phyloP scores from a whole-genome alignment of 2,888 invertebrate species.

The Dasypolia templi region DNA sequence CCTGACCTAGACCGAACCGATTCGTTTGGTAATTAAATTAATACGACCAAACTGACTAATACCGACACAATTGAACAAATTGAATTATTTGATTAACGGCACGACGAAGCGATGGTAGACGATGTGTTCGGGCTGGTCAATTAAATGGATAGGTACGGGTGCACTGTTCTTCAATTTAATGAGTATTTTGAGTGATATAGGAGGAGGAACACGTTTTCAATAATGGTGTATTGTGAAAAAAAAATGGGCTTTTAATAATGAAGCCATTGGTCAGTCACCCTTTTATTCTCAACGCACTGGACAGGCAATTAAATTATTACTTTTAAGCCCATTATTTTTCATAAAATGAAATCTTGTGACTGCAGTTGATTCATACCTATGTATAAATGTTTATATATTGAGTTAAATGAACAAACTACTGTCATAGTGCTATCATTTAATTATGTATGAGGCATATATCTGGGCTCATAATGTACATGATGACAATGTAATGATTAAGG shows the following conservation, averaged over 20 bases:
- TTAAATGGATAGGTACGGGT: conserved; percentile 46
- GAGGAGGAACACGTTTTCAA: conserved; percentile 15
- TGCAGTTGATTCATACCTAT: not conserved
- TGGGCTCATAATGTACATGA: not conserved
- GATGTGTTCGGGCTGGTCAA: conserved; percentile 2
- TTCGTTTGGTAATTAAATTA: conserved; percentile 52
- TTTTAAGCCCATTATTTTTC: not conserved
- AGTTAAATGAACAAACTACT: not conserved
- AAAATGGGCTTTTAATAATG: not conserved
- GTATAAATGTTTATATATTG: not conserved
- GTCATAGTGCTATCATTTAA: not conserved
- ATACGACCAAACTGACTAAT: conserved; percentile 40
- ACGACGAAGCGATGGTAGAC: conserved; percentile 23
- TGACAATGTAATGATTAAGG: not conserved
- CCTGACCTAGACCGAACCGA: conserved; percentile 52
- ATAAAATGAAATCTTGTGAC: not conserved
- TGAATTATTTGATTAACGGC: conserved; percentile 41
- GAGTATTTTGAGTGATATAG: conserved; percentile 6
- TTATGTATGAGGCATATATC: not conserved
- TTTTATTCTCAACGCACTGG: not conserved
- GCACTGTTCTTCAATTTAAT: conserved; percentile 33
- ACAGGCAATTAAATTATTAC: not conserved
- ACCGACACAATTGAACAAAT: conserved; percentile 42
- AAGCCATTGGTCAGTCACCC: not conserved
- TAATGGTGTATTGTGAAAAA: not conserved